phyloP scores from a whole-genome alignment of 2,888 invertebrate genomes.

The Lissonota sp. region DNA sequence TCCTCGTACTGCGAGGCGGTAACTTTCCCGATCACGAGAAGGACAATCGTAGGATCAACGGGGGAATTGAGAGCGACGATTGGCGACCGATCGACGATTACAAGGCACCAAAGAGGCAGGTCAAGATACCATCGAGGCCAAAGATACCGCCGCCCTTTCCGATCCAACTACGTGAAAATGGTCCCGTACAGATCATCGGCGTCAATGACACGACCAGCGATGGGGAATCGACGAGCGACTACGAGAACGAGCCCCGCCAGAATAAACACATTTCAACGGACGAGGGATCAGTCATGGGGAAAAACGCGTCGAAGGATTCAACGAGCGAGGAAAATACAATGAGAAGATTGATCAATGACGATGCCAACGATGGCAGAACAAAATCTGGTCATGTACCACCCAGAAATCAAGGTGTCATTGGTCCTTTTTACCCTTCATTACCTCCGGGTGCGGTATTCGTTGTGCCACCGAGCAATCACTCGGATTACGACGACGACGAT shows the following conservation, averaged over 20 bases:
- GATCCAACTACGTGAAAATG: constrained; percentile 93
- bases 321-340: constrained; percentile 86
- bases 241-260: constrained; percentile 78
- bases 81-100: constrained; percentile 95
- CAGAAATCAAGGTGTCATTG: constrained; percentile 73
- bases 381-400: constrained; percentile 85
- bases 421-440: constrained; percentile 84
- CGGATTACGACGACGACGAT: constrained; percentile 94
- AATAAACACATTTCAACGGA: constrained; percentile 82
- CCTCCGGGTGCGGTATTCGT: constrained; percentile 88
- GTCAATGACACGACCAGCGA: constrained; percentile 91
- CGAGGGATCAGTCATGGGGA: constrained; percentile 85
- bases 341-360: constrained; percentile 85
- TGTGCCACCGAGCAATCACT: constrained; percentile 86
- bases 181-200: constrained; percentile 94
- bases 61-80: constrained; percentile 55
- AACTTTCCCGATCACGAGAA: constrained; percentile 85
- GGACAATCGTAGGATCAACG: constrained; percentile 49
- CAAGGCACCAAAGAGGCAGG: constrained; percentile 92
- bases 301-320: constrained; percentile 85
- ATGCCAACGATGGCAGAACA: constrained; percentile 82
- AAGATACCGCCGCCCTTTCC: constrained; percentile 97
- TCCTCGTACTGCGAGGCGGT: constrained; percentile 93
- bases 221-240: constrained; percentile 75
- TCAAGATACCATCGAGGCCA: constrained; percentile 92